Evolutionary conservation across 2,888 invertebrate genomes (phyloP), one percentile per base, ranked within the genome.

Genomic region (Abscondita cerata): DNA sequence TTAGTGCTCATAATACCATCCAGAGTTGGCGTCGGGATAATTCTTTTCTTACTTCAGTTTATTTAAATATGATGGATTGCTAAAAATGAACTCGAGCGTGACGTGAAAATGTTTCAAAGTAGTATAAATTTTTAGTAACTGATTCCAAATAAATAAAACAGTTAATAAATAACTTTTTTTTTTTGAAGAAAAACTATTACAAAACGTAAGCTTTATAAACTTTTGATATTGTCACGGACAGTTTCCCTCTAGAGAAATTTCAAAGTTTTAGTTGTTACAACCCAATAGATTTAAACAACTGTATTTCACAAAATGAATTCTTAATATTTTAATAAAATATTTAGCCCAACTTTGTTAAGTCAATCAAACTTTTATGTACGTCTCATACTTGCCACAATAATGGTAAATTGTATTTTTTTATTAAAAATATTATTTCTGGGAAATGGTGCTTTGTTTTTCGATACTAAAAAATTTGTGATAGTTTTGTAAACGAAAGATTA

Each of bases 1-100:
- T 65, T 61, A 66, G 52, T 46, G 34, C 20, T 53, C 54, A 48
- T 52, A 53, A 59, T 62, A 59, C 60, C 59, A 61, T 54, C 55
- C 61, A 62, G 36, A 60, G 70, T 72, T 64, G 69, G 68, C 68
- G 72, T 70, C 71, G 59, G 72, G 73, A 73, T 72, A 72, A 75
- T 73, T 71, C 72, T 71, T 73, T 71, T 68, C 70, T 65, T 68
- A 66, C 67, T 25, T 25, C 6, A 25, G 25, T 70, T 66, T 69
- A 65, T 71, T 72, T 70, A 72, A 72, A 74, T 68, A 73, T 75
- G 75, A 75, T 72, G 71, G 74, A 75, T 75, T 69, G 71, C 68
- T 64, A 60, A 64, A 67, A 63, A 73, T 71, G 73, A 70, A 74
- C 70, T 70, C 68, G 61, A 70, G 67, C 58, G 64, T 66, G 64